Evolutionary conservation across 2,113 vertebrate genomes (phyloP), one percentile per base, ranked within the genome.

Genomic region (Pelvicachromis taeniatus): DNA sequence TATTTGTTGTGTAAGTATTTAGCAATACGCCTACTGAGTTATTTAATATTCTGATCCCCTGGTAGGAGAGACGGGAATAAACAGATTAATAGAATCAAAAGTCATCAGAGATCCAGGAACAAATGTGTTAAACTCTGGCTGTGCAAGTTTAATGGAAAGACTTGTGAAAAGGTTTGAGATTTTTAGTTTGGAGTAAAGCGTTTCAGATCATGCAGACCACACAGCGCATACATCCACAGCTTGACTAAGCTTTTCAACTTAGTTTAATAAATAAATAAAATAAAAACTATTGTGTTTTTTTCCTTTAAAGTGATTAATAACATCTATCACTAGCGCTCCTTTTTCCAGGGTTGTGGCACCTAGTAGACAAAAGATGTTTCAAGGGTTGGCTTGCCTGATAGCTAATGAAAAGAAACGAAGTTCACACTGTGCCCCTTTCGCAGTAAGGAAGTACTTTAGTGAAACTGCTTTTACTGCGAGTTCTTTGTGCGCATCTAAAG

Each of bases 391-490:
- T 61, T 55, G 40, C 70, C 78, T 83, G 78, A 83, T 84, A 61
- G 84, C 78, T 91, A 86, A 83, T 87, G 85, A 89, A 93, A 81
- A 86, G 80, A 91, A 80, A 84, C 42, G n/a, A 75, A 86, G 81
- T 87, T 91, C 70, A 81, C 26, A 82, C 77, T 75, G 83, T 92
- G 90, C 81, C 91, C 84, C 48, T 70, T 84, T 91, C 52, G 54
- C 89, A 86, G 87, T 83, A 26, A 90, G 90, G 88, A 91, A 93
- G 90, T 87, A 89, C 80, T 88, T 94, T 89, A 89, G 89, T 89
- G 82, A 87, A 90, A 86, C 10, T 91, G 88, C 86, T 92, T 91
- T 85, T 83, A 68, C 81, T 88, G 89, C 63, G 83, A 88, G 78
- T 91, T 93, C 85, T 91, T 90, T 90, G 65, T 94, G 88, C 10